phyloP scores from a whole-genome alignment of 2,113 vertebrate species.

The Oreocharis arfaki region DNA sequence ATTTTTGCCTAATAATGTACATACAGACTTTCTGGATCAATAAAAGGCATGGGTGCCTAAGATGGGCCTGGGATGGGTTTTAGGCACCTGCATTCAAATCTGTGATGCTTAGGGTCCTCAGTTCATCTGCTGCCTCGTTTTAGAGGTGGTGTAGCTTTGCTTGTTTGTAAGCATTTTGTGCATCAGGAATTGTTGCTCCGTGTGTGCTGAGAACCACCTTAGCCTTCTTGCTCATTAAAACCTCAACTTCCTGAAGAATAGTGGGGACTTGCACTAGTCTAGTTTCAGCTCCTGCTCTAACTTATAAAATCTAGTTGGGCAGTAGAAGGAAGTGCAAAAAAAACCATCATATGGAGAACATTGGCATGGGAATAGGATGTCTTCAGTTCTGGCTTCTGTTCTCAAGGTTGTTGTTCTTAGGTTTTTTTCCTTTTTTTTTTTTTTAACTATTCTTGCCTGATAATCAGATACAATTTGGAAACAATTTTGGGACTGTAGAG shows the following conservation, averaged over 20 bases:
- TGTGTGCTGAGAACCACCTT: background rate
- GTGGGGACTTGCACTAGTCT: background rate
- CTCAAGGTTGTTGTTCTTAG: background rate
- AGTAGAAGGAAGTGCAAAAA: background rate
- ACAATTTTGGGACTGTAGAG: background rate
- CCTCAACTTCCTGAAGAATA: background rate
- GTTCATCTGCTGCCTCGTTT: background rate
- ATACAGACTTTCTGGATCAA: background rate
- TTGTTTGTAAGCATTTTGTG: background rate
- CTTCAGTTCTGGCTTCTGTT: background rate
- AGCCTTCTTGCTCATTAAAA: background rate
- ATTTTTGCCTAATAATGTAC: background rate
- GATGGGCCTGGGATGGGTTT: background rate
- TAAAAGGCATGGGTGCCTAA: background rate
- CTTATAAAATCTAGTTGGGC: background rate
- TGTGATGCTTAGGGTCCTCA: background rate
- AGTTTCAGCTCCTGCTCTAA: background rate
- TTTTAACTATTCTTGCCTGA: background rate
- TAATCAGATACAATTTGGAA: background rate
- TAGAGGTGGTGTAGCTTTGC: background rate
- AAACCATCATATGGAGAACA: accelerated
- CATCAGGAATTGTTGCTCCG: background rate
- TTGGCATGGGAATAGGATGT: background rate
- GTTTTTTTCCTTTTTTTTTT: too few species aligned
- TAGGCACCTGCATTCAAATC: background rate